phyloP scores from a whole-genome alignment of 1,140 invertebrate species.

The Penaeus vannamei region DNA sequence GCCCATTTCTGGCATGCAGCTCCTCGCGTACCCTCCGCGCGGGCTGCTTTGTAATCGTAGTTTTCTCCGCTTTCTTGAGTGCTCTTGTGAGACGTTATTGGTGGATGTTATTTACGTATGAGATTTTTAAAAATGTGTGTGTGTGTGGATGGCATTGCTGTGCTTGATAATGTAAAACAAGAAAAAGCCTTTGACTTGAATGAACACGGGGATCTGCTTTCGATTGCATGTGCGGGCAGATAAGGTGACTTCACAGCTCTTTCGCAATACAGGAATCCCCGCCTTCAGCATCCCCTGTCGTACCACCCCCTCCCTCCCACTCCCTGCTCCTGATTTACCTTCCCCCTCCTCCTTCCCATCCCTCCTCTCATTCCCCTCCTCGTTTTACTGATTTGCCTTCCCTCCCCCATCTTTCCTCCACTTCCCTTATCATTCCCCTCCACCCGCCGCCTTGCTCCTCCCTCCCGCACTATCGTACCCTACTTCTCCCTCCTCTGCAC shows the following conservation, averaged over 20 bases:
- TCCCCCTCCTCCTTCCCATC: neutral
- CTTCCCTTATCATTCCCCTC: neutral
- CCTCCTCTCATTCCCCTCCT: neutral
- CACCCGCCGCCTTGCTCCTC: neutral
- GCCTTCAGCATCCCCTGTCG: neutral
- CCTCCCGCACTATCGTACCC: neutral
- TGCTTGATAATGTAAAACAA: no score
- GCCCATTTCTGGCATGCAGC: slow-evolving; percentile 43
- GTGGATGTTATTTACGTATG: no score
- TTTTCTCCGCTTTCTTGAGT: no score
- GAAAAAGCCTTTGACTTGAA: no score
- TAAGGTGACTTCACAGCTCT: no score
- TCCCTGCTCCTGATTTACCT: neutral
- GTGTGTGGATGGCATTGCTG: no score
- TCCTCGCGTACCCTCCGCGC: slow-evolving; percentile 29
- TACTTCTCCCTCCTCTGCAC: neutral
- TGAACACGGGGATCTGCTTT: no score
- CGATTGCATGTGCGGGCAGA: no score
- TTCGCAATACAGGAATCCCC: no score
- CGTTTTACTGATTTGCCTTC: neutral
- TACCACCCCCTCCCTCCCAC: neutral
- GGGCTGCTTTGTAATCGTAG: neutral
- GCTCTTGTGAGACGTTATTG: no score
- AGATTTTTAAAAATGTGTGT: no score
- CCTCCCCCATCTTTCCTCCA: neutral